phyloP scores from a whole-genome alignment of 2,888 invertebrate genomes.

The Limnephilus rhombicus region DNA sequence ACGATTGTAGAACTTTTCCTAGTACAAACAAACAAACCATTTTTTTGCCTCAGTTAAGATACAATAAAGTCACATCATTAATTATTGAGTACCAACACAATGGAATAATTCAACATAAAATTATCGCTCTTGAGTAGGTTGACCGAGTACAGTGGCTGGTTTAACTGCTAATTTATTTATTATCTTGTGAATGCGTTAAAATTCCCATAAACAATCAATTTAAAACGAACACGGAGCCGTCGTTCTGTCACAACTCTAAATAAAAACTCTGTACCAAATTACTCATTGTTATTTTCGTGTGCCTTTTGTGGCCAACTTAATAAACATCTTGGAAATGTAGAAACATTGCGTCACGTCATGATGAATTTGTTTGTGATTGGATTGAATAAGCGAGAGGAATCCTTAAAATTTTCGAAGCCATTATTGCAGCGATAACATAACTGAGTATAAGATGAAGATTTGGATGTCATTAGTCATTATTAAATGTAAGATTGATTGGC shows the following conservation, averaged over 20 bases:
- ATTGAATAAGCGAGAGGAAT: background rate
- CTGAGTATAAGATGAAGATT: too few species aligned
- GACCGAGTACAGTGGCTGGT: background rate
- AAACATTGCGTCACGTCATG: background rate
- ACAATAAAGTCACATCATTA: background rate
- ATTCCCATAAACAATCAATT: constrained; percentile 17
- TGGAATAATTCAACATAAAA: background rate
- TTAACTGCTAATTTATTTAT: background rate
- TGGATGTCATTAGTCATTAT: background rate
- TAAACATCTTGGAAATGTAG: background rate
- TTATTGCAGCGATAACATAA: background rate
- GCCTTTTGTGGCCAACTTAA: background rate
- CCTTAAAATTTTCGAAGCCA: background rate
- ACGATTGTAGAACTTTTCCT: background rate
- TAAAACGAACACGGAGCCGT: background rate
- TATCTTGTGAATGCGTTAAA: background rate
- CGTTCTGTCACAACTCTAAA: constrained; percentile 10
- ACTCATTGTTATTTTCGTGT: constrained; percentile 16
- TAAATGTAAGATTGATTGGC: background rate
- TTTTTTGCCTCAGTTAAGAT: background rate
- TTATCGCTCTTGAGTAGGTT: background rate
- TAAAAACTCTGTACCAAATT: constrained; percentile 3
- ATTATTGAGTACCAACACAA: background rate
- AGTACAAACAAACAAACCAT: background rate
- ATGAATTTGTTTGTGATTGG: background rate